Evolutionary conservation across 2,797 vertebrate genomes (phyloP), one percentile per base, ranked within the genome.

Genomic region (Allobates femoralis): DNA sequence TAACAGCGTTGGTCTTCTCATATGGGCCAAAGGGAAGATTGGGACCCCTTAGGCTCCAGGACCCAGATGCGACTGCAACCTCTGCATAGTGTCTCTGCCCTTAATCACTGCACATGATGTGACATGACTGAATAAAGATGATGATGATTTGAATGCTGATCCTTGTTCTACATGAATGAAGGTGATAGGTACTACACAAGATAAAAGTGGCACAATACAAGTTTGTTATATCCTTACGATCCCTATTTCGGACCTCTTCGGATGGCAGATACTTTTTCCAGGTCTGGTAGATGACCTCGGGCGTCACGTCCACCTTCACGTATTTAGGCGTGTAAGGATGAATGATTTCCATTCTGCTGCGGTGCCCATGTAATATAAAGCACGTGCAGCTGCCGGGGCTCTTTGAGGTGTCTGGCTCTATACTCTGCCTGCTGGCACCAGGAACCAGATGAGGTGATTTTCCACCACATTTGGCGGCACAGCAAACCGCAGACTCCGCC

Each of bases 401-500:
- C 60, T 80, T 80, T 80, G 37, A 80, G 66, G 78, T 66, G 78
- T 21, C 18, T 6, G 60, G 41, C 23, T 80, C 50, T 12, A 64
- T 16, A 64, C 21, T 66, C 37, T 26, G 78, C 37, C 78, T 64
- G 41, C 78, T 80, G 78, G 78, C 78, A 80, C 62, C 28, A 37
- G 18, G 56, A 41, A 26, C 56, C 21, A 46, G 50, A 80, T 80
- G 78, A 80, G 78, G 78, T 80, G 78, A 80, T 80, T 80, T 80
- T 80, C 78, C 78, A 80, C 23, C 23, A 50, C 56, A 26, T 46
- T 64, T 28, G 62, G 56, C 28, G 23, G 58, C 41, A 50, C 19
- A 50, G 21, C 34, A 23, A n/a, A 50, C n/a, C 60, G 41, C n/a
- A 80, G 37, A 28, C 67, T 37, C n/a, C 46, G 58, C n/a, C 34